Conservation (phyloP, 2,797 vertebrate species). For the Notolabrus celidotus region DNA sequence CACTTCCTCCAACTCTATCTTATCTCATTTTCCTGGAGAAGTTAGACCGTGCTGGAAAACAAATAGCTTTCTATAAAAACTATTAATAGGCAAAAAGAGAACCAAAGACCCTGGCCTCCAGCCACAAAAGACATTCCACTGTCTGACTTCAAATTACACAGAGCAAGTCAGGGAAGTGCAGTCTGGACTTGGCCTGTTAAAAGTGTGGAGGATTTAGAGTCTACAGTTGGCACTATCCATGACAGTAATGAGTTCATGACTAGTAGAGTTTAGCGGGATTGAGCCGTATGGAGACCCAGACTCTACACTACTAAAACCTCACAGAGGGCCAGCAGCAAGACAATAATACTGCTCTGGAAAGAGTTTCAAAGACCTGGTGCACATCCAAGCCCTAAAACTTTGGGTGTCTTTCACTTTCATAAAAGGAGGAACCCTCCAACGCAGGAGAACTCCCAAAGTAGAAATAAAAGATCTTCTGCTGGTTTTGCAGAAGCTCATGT, state of each 20-base stretch:
- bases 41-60: conserved; percentile 1
- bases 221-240: conserved; percentile 60
- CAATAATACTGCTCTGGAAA: conserved; percentile 45
- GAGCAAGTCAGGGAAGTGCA: conserved; percentile 53
- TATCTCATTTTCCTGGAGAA: conserved; percentile 8
- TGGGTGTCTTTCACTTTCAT: conserved; percentile 43
- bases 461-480: conserved; percentile 42
- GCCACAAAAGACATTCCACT: conserved; percentile 48
- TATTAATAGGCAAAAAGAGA: conserved; percentile 36
- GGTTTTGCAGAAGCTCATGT: conserved; percentile 50
- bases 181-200: conserved; percentile 61
- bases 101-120: conserved; percentile 30
- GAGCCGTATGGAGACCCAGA: conserved; percentile 48
- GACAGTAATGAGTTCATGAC: conserved; percentile 71
- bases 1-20: conserved; percentile 4
- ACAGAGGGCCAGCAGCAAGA: conserved; percentile 42
- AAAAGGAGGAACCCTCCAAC: conserved; percentile 18
- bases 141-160: conserved; percentile 68
- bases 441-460: conserved; percentile 30
- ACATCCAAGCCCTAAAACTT: conserved; percentile 46
- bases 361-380: conserved; percentile 41
- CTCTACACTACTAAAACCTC: conserved; percentile 40
- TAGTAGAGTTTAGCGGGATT: conserved; percentile 60
- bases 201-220: conserved; percentile 57
- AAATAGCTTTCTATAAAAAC: conserved; percentile 19